These are phyloP conservation scores for Xylota sylvarum DNA, from an alignment of 2,888 invertebrate genomes.

Conservation along the genomic window DNA sequence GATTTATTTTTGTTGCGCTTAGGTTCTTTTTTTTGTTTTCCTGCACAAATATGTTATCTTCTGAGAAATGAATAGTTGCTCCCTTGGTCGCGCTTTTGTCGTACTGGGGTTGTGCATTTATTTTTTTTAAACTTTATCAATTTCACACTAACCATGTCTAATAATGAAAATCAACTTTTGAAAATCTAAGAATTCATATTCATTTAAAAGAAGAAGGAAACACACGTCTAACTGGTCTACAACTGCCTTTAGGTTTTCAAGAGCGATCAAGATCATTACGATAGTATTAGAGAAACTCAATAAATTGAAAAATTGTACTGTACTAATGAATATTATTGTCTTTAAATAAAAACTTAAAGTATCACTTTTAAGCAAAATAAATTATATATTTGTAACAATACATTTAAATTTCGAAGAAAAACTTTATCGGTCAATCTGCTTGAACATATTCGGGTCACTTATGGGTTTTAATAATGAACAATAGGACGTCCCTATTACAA, in stretches of 20 bases:
- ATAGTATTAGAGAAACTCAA: constrained; percentile 15
- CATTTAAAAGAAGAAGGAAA: constrained; percentile 24
- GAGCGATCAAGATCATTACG: constrained; percentile 21
- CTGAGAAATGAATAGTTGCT: constrained; percentile 16
- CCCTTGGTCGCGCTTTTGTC: constrained; percentile 1
- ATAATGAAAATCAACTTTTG: neutral
- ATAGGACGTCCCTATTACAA: no score
- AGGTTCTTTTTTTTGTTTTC: neutral
- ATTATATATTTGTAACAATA: neutral
- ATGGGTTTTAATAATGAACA: no score
- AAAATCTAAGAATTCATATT: constrained; percentile 35
- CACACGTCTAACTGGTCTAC: constrained; percentile 16
- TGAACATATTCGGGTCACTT: no score
- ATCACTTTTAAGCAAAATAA: neutral
- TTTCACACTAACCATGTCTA: constrained; percentile 2
- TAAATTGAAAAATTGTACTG: constrained; percentile 34
- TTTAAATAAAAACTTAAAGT: constrained; percentile 53
- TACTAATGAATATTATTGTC: constrained; percentile 52
- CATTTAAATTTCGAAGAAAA: no score
- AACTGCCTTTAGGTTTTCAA: constrained; percentile 67
- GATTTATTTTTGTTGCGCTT: constrained; percentile 7
- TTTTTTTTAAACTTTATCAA: constrained; percentile 33
- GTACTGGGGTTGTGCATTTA: constrained; percentile 42
- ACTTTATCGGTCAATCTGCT: no score
- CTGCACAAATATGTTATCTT: constrained; percentile 21